phyloP scores from a whole-genome alignment of 2,888 invertebrate genomes.

The Caenorhabditis plicata region DNA sequence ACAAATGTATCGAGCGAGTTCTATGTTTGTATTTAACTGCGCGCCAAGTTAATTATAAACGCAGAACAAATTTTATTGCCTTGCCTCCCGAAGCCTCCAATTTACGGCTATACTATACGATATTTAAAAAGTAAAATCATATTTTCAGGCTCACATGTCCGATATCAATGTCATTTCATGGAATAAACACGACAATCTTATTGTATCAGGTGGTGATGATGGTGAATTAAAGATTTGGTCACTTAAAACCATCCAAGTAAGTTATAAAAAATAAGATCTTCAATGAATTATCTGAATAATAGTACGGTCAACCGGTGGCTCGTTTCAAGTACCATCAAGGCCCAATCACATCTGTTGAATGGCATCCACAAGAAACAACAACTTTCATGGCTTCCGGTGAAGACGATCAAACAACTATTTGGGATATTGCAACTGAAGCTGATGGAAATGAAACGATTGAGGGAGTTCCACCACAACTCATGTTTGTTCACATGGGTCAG shows the following conservation, averaged over 20 bases:
- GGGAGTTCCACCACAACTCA: conserved; percentile 87
- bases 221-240: conserved; percentile 93
- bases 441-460: conserved; percentile 39
- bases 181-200: conserved; percentile 76
- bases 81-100: neutral
- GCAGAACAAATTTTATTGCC: too few species aligned
- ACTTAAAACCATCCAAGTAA: conserved; percentile 78
- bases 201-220: conserved; percentile 95
- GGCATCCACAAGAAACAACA: conserved; percentile 88
- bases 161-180: conserved; percentile 97
- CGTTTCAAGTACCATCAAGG: conserved; percentile 91
- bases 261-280: neutral
- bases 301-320: conserved; percentile 78
- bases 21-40: too few species aligned
- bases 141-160: conserved; percentile 76
- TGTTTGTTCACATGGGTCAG: conserved; percentile 97
- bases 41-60: too few species aligned
- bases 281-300: conserved; percentile 2
- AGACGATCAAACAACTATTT: conserved; percentile 91
- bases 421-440: conserved; percentile 88
- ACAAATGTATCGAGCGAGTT: too few species aligned
- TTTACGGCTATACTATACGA: too few species aligned
- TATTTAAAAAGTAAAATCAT: neutral
- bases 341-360: conserved; percentile 91
- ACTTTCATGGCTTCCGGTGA: conserved; percentile 89